These are phyloP conservation scores for Megaceryle torquata DNA, from an alignment of 2,113 vertebrate genomes.

Conservation along the genomic window DNA sequence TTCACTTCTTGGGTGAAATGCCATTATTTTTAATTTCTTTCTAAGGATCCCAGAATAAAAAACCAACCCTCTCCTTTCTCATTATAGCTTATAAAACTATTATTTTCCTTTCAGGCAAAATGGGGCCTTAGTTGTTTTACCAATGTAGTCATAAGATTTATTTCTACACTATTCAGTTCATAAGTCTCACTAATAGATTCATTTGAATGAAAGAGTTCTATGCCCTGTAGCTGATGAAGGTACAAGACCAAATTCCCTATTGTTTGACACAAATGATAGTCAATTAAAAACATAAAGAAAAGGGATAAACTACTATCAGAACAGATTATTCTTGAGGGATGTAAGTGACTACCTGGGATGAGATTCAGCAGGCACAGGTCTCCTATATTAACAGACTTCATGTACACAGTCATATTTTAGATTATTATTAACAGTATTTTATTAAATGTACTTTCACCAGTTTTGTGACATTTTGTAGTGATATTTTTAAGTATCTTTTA, in stretches of 20 bases:
- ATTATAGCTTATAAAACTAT: neutral
- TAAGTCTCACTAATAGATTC: neutral
- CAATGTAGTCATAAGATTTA: neutral
- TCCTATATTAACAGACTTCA: neutral
- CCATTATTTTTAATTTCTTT: neutral
- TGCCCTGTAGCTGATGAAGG: neutral
- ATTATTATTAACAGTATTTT: neutral
- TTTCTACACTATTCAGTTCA: neutral
- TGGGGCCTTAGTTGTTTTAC: neutral
- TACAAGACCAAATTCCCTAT: neutral
- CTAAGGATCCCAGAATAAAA: neutral
- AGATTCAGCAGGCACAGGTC: neutral
- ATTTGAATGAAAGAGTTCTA: neutral
- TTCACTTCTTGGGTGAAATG: neutral
- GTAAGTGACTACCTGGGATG: neutral
- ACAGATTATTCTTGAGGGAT: neutral
- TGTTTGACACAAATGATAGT: neutral
- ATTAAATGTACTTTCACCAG: neutral
- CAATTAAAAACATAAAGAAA: neutral
- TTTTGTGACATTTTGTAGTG: neutral
- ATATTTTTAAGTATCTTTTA: neutral
- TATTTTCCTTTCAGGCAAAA: neutral
- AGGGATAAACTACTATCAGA: neutral
- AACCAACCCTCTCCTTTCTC: neutral
- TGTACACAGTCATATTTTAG: neutral